Base-by-base conservation (phyloP, 2,113 vertebrate genomes). In the Nibea coibor region DNA sequence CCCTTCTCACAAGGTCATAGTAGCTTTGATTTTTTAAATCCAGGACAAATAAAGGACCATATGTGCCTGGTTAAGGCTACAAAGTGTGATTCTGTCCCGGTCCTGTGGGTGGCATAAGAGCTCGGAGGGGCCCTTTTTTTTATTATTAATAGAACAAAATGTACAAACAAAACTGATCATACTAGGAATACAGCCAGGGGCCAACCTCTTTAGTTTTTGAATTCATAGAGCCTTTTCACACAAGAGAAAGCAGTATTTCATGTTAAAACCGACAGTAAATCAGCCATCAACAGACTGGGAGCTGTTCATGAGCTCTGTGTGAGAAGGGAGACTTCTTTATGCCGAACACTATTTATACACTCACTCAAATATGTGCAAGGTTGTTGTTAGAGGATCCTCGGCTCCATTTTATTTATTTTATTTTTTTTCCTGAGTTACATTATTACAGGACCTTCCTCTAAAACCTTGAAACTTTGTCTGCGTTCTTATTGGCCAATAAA, bases 401-500 rank as follows among this genome's bases (percentile, higher is more conserved):
- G 20, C 56, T 85, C 64, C 20, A 5, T 86, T 76, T 68, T 72
- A 39, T 39, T 35, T 35, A n/a, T n/a, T n/a, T n/a, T 8, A 7
- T 75, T 86, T 78, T 67, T 78, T 67, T 9, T 31, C 72, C 20
- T 35, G 35, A 69, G 56, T 83, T 80, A 74, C 67, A 54, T 86
- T 80, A 84, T 83, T 82, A 53, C 63, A 86, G 82, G 81, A 73
- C 77, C 82, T 75, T 87, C 72, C 56, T 72, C 14, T 7, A 76
- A 87, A 94, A 83, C 90, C 91, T 91, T 92, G 85, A 91, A 93
- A 92, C 81, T 91, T 88, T 90, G 74, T 87, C 83, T 83, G 65
- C 72, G 69, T 86, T 87, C 80, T 86, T 83, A 88, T 91, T 91
- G 87, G 81, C 81, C 84, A 81, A 85, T 91, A 90, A 90, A 90